phyloP scores from a whole-genome alignment of 2,113 vertebrate species.

The Megaceryle torquata region DNA sequence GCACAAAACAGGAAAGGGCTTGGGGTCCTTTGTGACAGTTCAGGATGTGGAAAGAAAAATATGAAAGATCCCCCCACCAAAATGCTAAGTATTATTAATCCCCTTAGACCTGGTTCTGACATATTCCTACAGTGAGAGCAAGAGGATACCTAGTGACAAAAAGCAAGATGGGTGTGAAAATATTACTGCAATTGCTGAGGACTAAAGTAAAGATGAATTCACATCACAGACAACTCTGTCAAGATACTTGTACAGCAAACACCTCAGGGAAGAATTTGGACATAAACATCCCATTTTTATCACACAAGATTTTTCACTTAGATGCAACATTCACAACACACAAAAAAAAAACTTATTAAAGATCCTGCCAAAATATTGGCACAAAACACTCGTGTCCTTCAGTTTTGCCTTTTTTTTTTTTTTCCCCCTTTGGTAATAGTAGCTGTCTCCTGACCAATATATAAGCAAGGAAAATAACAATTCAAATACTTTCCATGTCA shows the following conservation, averaged over 20 bases:
- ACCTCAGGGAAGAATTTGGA: background rate
- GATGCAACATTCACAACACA: background rate
- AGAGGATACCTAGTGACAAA: background rate
- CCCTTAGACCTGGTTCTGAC: background rate
- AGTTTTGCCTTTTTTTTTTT: background rate
- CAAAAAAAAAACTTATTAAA: background rate
- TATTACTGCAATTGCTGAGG: background rate
- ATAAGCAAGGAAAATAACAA: background rate
- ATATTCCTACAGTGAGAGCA: background rate
- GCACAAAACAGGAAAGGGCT: background rate
- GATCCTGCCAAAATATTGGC: background rate
- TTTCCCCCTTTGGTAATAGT: background rate
- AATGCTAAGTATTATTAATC: background rate
- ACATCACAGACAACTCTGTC: background rate
- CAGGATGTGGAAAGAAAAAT: background rate
- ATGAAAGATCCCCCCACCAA: accelerated
- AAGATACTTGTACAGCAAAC: background rate
- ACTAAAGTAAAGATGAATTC: background rate
- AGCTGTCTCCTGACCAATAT: background rate
- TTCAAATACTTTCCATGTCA: background rate
- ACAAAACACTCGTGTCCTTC: background rate
- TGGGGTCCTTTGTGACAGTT: background rate
- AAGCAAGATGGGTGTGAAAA: background rate
- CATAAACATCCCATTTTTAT: background rate
- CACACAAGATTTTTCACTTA: background rate